Evolutionary conservation across 2,113 vertebrate genomes (phyloP), one percentile per base, ranked within the genome.

Genomic region (Aptenodytes patagonicus): DNA sequence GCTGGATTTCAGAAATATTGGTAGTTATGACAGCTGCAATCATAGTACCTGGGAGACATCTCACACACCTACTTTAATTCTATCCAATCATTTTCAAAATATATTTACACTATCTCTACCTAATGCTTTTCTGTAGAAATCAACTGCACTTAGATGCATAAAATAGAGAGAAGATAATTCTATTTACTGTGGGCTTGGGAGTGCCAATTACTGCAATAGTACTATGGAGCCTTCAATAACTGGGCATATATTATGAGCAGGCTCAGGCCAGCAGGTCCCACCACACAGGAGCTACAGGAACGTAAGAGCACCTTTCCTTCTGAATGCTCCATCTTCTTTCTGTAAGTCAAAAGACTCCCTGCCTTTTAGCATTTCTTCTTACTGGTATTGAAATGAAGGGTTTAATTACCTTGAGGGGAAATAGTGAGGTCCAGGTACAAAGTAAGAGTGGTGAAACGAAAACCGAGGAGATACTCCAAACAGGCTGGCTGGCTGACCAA

Each of bases 321-420:
- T 80, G 38, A 91, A 54, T 22, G 46, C 24, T 92, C 68, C 76
- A 64, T 25, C 16, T 90, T 36, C 64, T 90, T 64, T 71, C 87
- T 92, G n/a, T 38, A 83, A 90, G 22, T 46, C 42, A 80, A 77
- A 78, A 88, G 4, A 61, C 42, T 47, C 29, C 44, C 58, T 76
- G 38, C 38, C 38, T 61, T 66, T 72, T 54, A 95, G 42, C 22
- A 90, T 28, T 79, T 72, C 28, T 49, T 83, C 44, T 92, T n/a
- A 91, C 11, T 71, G 46, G 13, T 72, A 82, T 7, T 51, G 16
- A 94, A 89, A 75, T 36, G 51, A 69, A 83, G 11, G 38, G 10
- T 70, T 95, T 61, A 60, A 60, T 98, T 98, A 99, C 99, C 98
- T 98, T 98, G 98, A 95, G 25, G 95, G 95, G 78, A 98, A 97